A percentile compares a stretch with the other conserved stretches of the same genome.
These are phyloP conservation scores for Yponomeuta sedellus DNA, from an alignment of 2,888 invertebrate genomes.

Conservation along the genomic window DNA sequence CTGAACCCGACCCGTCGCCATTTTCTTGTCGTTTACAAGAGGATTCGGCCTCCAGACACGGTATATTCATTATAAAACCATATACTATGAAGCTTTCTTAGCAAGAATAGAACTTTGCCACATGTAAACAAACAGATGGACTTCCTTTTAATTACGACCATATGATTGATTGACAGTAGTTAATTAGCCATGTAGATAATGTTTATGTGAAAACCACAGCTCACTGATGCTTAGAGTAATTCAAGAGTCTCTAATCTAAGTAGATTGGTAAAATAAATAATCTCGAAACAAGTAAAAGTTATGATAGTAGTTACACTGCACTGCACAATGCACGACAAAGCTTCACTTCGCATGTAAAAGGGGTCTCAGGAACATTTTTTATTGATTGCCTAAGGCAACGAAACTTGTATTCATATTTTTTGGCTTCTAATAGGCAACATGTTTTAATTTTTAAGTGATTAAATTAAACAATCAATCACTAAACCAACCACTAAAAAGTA, in stretches of 20 bases:
- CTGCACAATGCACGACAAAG: slow-evolving; percentile 8
- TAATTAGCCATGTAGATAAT: slow-evolving; percentile 20
- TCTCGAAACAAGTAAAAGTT: neutral
- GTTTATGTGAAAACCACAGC: neutral
- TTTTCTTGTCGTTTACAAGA: slow-evolving; percentile 71
- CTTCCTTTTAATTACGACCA: slow-evolving; percentile 69
- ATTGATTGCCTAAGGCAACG: slow-evolving; percentile 6
- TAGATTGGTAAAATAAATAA: neutral
- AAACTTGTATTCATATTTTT: neutral
- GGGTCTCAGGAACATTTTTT: neutral
- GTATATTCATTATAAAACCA: slow-evolving; percentile 51
- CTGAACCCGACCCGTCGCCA: slow-evolving; percentile 69
- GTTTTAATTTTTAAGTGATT: neutral
- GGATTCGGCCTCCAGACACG: slow-evolving; percentile 57
- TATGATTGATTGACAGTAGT: slow-evolving; percentile 67
- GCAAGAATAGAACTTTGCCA: slow-evolving; percentile 34
- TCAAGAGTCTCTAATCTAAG: neutral
- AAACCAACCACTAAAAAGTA: slow-evolving; percentile 10
- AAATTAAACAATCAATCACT: neutral
- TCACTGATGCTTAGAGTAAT: neutral
- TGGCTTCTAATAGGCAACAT: neutral
- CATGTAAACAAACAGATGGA: slow-evolving; percentile 71
- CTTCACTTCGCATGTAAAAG: slow-evolving; percentile 1
- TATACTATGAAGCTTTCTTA: slow-evolving; percentile 27
- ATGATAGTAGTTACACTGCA: neutral